A percentile compares a stretch with the other conserved stretches of the same genome.
Conservation (phyloP, 2,797 vertebrate species). For the Myotis planiceps region DNA sequence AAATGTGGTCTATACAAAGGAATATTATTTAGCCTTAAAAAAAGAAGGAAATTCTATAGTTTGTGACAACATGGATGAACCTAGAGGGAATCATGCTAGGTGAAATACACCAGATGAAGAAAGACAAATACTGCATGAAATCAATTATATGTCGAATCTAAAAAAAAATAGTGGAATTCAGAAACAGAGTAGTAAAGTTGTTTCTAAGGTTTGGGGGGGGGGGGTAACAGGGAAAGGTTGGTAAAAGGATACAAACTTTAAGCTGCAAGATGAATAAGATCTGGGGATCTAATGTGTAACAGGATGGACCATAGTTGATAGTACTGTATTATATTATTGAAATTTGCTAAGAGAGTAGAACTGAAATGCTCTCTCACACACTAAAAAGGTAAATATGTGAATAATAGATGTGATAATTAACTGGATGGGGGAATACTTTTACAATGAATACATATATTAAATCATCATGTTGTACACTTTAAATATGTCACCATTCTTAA, state of each 20-base stretch:
- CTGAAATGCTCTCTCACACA: neutral
- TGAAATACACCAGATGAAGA: neutral
- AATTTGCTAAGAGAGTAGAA: neutral
- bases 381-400: neutral
- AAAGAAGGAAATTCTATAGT: neutral
- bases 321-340: neutral
- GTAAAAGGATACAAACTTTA: neutral
- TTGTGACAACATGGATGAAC: neutral
- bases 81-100: neutral
- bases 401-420: neutral
- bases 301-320: neutral
- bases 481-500: neutral
- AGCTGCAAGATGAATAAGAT: neutral
- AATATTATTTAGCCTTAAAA: neutral
- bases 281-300: neutral
- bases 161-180: neutral
- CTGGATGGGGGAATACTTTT: neutral
- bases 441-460: neutral
- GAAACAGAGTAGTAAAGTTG: neutral
- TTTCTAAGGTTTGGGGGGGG: neutral
- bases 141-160: neutral
- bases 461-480: neutral
- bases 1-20: neutral
- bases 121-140: neutral
- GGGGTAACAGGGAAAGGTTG: neutral